These are phyloP conservation scores for Meriones psammophilus DNA, from an alignment of 2,797 vertebrate species.

Conservation along the genomic window DNA sequence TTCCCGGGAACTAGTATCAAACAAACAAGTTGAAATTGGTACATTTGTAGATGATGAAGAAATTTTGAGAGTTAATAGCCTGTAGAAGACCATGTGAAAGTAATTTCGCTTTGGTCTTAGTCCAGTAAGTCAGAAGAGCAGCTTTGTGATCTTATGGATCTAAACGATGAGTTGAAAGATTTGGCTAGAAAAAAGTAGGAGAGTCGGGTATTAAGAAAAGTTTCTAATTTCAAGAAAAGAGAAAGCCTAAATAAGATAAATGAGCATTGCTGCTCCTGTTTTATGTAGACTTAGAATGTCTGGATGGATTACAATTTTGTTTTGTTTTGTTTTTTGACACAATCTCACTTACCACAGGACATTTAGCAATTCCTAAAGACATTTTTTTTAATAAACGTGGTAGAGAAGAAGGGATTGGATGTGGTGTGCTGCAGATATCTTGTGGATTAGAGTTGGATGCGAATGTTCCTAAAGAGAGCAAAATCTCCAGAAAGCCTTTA, in stretches of 20 bases:
- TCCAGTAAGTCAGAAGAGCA: conserved; percentile 75
- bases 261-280: not conserved
- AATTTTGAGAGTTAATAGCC: conserved; percentile 85
- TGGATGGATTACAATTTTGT: not conserved
- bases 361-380: conserved; percentile 12
- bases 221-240: conserved; percentile 41
- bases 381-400: not conserved
- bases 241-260: conserved; percentile 16
- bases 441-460: not conserved
- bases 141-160: conserved; percentile 75
- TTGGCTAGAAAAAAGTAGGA: conserved; percentile 26
- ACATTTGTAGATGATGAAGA: conserved; percentile 70
- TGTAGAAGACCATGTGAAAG: conserved; percentile 80
- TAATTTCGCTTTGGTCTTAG: conserved; percentile 83
- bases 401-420: not conserved
- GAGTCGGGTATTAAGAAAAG: conserved; percentile 18
- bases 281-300: conserved; percentile 44
- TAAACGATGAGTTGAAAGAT: conserved; percentile 16
- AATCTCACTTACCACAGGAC: not conserved
- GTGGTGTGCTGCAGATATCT: not conserved
- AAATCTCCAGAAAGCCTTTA: not conserved
- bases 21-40: conserved; percentile 10
- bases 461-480: conserved; percentile 7
- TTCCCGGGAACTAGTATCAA: conserved; percentile 5
- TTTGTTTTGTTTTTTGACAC: not conserved